Percentiles rank a stretch among this genome's conserved stretches.
phyloP scores from a whole-genome alignment of 2,797 vertebrate genomes.

The Tokudaia muenninki region DNA sequence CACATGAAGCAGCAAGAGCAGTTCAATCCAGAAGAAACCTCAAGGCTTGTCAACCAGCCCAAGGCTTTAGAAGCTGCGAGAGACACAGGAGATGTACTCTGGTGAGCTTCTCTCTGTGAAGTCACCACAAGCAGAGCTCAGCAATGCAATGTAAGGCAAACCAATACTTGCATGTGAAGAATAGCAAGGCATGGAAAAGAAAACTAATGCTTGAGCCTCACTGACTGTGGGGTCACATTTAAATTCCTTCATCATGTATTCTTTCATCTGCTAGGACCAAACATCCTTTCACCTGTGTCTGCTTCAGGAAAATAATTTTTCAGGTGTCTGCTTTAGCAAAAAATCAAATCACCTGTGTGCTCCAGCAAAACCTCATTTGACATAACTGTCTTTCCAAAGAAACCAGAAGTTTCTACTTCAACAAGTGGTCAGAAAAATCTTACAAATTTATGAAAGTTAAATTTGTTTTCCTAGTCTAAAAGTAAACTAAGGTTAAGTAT shows the following conservation, averaged over 20 bases:
- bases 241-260: not conserved
- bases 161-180: not conserved
- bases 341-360: not conserved
- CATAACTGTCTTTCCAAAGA: not conserved
- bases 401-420: not conserved
- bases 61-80: rapidly evolving
- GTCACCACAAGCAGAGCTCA: not conserved
- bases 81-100: not conserved
- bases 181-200: not conserved
- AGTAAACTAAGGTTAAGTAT: not conserved
- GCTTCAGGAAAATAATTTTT: not conserved
- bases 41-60: no score
- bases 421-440: not conserved
- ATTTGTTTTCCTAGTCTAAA: not conserved
- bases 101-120: not conserved
- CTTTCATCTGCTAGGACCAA: not conserved
- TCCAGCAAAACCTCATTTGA: not conserved
- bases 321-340: not conserved
- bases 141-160: not conserved
- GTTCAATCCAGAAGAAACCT: no score
- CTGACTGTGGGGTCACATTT: not conserved
- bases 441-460: not conserved
- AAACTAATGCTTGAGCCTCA: not conserved
- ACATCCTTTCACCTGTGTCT: not conserved
- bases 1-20: no score